Evolutionary conservation across 2,888 invertebrate species (phyloP).

Genomic region (Lasioglossum morio): DNA sequence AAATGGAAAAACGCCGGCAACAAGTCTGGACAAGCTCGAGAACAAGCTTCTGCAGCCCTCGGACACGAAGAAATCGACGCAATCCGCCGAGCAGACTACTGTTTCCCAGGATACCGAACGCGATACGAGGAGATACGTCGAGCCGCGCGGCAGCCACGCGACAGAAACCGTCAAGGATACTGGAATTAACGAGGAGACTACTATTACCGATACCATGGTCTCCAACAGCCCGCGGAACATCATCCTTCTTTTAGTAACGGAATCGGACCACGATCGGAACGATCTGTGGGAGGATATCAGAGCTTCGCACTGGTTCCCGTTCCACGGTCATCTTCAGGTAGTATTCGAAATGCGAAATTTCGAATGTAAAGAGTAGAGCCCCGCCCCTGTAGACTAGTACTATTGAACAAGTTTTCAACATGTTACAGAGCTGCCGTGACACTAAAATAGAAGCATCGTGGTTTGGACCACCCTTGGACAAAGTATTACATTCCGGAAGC

Average conservation of each 20-base stretch:
- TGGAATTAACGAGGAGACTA: not conserved
- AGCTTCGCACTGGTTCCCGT: constrained; percentile 56
- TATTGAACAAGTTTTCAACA: not conserved
- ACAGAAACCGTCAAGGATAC: constrained; percentile 4
- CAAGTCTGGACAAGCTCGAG: constrained; percentile 58
- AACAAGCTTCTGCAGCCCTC: constrained; percentile 46
- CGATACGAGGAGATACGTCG: constrained; percentile 43
- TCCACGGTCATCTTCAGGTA: constrained; percentile 72
- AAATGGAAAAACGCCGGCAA: constrained; percentile 53
- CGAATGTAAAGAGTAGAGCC: too few species aligned
- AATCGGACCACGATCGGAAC: constrained; percentile 26
- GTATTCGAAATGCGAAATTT: too few species aligned
- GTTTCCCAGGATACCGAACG: constrained; percentile 39
- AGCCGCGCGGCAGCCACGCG: not conserved
- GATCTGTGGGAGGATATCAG: constrained; percentile 51
- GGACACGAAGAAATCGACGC: constrained; percentile 46
- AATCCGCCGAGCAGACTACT: constrained; percentile 40
- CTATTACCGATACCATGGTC: not conserved
- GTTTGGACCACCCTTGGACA: constrained; percentile 37
- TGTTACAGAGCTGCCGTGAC: constrained; percentile 58
- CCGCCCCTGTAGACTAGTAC: too few species aligned
- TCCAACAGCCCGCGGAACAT: constrained; percentile 63
- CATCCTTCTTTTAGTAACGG: constrained; percentile 68
- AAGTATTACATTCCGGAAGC: constrained; percentile 34
- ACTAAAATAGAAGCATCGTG: constrained; percentile 12